phyloP scores from a whole-genome alignment of 2,888 invertebrate species.

The Zaprionus lineosus region DNA sequence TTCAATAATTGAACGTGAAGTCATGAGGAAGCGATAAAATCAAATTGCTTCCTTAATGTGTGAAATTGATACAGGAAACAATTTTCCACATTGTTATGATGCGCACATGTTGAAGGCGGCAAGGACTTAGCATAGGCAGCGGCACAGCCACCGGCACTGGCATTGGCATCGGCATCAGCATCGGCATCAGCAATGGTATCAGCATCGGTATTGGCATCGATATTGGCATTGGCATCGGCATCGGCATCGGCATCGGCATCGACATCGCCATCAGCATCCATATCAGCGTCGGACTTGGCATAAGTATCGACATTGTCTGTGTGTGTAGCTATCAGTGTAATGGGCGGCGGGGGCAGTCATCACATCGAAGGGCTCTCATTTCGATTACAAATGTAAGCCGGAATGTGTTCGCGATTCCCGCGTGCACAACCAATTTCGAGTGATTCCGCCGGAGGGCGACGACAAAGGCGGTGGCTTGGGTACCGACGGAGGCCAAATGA shows the following conservation, averaged over 20 bases:
- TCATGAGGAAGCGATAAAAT: conserved; percentile 82
- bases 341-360: conserved; percentile 26
- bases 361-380: conserved; percentile 36
- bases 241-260: neutral
- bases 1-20: conserved; percentile 81
- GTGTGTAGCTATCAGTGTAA: neutral
- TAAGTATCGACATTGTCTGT: conserved; percentile 13
- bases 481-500: neutral
- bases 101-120: conserved; percentile 63
- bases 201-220: conserved; percentile 14
- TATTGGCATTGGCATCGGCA: conserved; percentile 10
- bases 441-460: conserved; percentile 39
- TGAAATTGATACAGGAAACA: conserved; percentile 83
- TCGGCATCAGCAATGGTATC: conserved; percentile 16
- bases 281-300: no score
- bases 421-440: conserved; percentile 55
- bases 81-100: conserved; percentile 82
- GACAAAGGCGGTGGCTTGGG: conserved; percentile 21
- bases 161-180: conserved; percentile 23
- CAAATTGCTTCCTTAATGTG: conserved; percentile 82
- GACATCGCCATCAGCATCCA: no score
- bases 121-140: conserved; percentile 4
- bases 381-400: conserved; percentile 62
- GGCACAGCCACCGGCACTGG: conserved; percentile 14
- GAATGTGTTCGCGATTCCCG: conserved; percentile 42